Percentiles rank a stretch among this genome's conserved stretches.
Conservation (phyloP, 2,888 invertebrate species). For the Eupithecia abbreviata region DNA sequence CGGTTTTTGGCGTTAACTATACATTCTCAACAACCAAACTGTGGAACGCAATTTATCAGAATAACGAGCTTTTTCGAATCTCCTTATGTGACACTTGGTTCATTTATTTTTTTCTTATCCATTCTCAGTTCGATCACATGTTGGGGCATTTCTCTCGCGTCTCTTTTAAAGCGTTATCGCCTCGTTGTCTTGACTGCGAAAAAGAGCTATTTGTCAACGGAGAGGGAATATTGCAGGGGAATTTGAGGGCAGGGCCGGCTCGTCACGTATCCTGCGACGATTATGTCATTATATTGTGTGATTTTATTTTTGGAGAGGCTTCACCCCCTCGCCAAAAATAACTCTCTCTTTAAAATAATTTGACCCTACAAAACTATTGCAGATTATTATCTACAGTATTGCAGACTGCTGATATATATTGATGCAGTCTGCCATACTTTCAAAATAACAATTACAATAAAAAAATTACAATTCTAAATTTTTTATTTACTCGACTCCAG, state of each 20-base stretch:
- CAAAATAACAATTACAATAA: too few relatives aligned
- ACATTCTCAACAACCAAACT: slow-evolving; percentile 65
- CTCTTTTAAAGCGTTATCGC: slow-evolving; percentile 74
- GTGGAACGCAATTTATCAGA: slow-evolving; percentile 76
- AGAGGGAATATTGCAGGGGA: slow-evolving; percentile 49
- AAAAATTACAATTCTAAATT: too few relatives aligned
- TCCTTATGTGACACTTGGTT: slow-evolving; percentile 77
- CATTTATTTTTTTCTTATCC: slow-evolving; percentile 82
- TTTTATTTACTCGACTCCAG: too few relatives aligned
- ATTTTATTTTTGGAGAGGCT: not conserved
- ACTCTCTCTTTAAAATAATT: too few relatives aligned
- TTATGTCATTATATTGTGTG: slow-evolving; percentile 2
- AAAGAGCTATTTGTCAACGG: slow-evolving; percentile 73
- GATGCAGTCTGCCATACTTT: not conserved
- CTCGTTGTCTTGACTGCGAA: slow-evolving; percentile 64
- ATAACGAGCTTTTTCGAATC: slow-evolving; percentile 80
- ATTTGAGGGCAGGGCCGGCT: slow-evolving; percentile 34
- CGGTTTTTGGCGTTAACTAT: slow-evolving; percentile 39
- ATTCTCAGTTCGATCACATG: slow-evolving; percentile 77
- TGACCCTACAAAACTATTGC: not conserved
- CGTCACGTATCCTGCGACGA: not conserved
- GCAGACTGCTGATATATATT: not conserved
- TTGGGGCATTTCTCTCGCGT: slow-evolving; percentile 72
- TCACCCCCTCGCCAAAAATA: too few relatives aligned
- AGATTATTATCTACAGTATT: too few relatives aligned